Percentiles rank a stretch among this genome's conserved stretches.
Conservation (phyloP, 2,113 vertebrate genomes). For the Butastur rufipennis region DNA sequence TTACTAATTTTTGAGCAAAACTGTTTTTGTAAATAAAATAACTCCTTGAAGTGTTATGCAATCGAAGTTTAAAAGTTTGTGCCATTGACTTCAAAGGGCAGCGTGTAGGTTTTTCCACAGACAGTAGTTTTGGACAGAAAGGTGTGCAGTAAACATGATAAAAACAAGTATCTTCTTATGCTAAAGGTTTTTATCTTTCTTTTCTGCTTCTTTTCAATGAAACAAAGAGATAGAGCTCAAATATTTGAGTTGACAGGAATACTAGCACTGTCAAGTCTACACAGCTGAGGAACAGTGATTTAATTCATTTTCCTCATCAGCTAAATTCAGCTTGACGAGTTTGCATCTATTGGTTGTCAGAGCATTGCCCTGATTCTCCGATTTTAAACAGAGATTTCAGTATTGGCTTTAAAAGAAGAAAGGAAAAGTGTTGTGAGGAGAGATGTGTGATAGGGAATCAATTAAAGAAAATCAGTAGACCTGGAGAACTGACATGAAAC, state of each 20-base stretch:
- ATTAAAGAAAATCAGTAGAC: neutral
- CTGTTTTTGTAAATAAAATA: neutral
- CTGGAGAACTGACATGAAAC: neutral
- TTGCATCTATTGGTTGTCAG: neutral
- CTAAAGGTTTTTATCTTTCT: neutral
- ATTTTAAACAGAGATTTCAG: neutral
- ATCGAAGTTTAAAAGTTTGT: neutral
- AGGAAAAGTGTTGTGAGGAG: neutral
- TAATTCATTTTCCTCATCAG: neutral
- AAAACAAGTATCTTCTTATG: neutral
- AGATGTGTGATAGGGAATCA: neutral
- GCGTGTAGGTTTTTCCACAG: rapidly evolving
- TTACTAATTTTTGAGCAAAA: neutral
- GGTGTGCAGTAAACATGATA: neutral
- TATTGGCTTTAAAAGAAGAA: neutral
- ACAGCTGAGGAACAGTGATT: neutral
- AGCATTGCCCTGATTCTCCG: neutral
- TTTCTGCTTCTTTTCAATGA: neutral
- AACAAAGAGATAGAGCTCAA: neutral
- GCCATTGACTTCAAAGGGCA: neutral
- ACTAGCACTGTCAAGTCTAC: neutral
- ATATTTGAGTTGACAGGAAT: neutral
- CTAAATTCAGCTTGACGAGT: neutral
- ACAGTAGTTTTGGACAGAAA: neutral
- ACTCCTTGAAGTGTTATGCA: neutral